phyloP scores from a whole-genome alignment of 2,797 vertebrate species.

The Valencia hispanica region DNA sequence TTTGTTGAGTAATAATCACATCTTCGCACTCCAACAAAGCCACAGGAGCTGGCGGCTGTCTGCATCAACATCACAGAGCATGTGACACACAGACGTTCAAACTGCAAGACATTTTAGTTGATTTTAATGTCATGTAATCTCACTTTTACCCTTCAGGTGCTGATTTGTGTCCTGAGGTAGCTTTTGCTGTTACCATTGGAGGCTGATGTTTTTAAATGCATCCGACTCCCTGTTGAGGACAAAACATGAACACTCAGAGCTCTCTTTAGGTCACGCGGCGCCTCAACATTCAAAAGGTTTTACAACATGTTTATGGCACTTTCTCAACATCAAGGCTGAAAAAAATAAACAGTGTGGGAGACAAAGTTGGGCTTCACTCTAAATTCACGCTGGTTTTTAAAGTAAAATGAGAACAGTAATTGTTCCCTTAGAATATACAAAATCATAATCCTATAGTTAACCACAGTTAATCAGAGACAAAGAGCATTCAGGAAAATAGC shows the following conservation, averaged over 20 bases:
- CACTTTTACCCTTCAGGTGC: conserved; percentile 37
- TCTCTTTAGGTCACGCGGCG: conserved; percentile 23
- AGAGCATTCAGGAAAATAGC: background rate
- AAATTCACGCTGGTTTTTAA: no score
- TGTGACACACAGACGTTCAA: conserved; percentile 53
- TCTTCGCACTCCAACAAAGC: conserved; percentile 44
- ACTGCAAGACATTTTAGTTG: conserved; percentile 53
- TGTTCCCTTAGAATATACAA: background rate
- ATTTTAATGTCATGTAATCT: conserved; percentile 55
- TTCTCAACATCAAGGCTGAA: conserved; percentile 4
- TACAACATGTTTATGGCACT: conserved; percentile 1
- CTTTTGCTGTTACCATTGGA: conserved; percentile 55
- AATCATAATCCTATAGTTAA: background rate
- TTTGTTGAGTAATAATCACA: conserved; percentile 22
- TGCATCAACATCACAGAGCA: conserved; percentile 26
- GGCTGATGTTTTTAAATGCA: conserved; percentile 63
- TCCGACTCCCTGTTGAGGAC: conserved; percentile 38
- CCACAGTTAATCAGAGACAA: background rate
- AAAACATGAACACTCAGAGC: conserved; percentile 25
- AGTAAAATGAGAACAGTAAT: background rate
- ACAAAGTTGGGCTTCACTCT: background rate
- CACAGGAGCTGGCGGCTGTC: conserved; percentile 39
- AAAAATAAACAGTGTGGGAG: conserved; percentile 6
- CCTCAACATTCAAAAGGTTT: conserved; percentile 8
- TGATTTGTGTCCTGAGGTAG: conserved; percentile 60